Conservation (phyloP, 2,888 invertebrate genomes). For the Callimorpha dominula region DNA sequence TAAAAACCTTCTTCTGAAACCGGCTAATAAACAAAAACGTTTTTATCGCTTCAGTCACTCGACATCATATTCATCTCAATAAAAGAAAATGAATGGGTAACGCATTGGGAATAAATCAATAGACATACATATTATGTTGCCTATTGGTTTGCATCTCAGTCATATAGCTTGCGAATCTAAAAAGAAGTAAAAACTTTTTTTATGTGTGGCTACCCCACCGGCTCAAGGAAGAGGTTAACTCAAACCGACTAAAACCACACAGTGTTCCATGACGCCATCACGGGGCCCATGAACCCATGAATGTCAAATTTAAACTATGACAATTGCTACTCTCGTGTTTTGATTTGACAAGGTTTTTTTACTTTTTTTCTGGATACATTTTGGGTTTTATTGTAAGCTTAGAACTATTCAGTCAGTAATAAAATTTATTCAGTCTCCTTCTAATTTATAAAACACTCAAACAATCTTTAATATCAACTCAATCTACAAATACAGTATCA, state of each 20-base stretch:
- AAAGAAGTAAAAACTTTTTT: not conserved
- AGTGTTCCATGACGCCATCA: not conserved
- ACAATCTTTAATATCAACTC: not conserved
- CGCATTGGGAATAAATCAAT: not conserved
- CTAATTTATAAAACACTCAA: not conserved
- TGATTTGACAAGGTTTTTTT: not conserved
- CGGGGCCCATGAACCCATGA: not conserved
- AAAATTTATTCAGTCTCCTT: too few species aligned
- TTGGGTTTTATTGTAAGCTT: not conserved
- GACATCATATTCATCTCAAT: not conserved
- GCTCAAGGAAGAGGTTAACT: not conserved
- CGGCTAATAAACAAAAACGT: not conserved
- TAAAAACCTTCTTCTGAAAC: not conserved
- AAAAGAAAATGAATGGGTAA: not conserved
- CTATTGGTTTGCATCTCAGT: not conserved
- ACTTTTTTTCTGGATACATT: not conserved
- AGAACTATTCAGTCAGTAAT: not conserved
- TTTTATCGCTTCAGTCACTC: not conserved
- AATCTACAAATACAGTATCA: constrained; percentile 20
- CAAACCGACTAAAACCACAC: not conserved
- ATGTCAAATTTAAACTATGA: not conserved
- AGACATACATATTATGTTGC: not conserved
- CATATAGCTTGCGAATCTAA: not conserved
- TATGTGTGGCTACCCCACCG: not conserved
- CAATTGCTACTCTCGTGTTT: not conserved